Conservation (phyloP, 2,888 invertebrate genomes). For the Buathra laborator region DNA sequence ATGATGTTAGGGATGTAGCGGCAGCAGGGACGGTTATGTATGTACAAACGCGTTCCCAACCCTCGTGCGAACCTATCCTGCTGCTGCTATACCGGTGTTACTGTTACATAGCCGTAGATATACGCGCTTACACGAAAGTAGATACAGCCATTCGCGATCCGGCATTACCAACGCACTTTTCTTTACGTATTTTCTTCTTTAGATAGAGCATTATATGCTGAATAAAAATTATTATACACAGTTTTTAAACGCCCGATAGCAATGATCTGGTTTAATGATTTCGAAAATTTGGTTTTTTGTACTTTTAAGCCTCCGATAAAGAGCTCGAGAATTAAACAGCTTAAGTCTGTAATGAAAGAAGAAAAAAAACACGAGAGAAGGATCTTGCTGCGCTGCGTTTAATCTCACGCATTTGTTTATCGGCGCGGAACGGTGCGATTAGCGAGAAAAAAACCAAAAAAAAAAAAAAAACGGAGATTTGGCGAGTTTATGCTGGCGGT, state of each 20-base stretch:
- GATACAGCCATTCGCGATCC: constrained; percentile 10
- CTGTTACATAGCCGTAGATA: background rate
- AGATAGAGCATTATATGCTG: background rate
- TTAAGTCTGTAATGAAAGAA: background rate
- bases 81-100: constrained; percentile 5
- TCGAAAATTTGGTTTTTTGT: background rate
- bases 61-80: constrained; percentile 25
- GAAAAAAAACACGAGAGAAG: constrained; percentile 10
- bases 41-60: constrained; percentile 26
- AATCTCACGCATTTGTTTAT: constrained; percentile 62
- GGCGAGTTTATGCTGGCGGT: constrained; percentile 42
- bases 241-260: background rate
- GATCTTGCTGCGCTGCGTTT: constrained; percentile 55
- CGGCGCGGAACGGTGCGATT: constrained; percentile 58
- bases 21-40: constrained; percentile 4
- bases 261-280: background rate
- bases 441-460: constrained; percentile 28
- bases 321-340: background rate
- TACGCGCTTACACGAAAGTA: constrained; percentile 5
- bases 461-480: constrained; percentile 56
- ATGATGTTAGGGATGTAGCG: background rate
- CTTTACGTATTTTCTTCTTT: background rate
- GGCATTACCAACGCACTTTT: background rate
- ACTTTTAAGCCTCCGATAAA: background rate
- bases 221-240: background rate